A percentile compares a stretch with the other conserved stretches of the same genome.
phyloP scores from a whole-genome alignment of 2,888 invertebrate species.

The Lepidonotus clava region DNA sequence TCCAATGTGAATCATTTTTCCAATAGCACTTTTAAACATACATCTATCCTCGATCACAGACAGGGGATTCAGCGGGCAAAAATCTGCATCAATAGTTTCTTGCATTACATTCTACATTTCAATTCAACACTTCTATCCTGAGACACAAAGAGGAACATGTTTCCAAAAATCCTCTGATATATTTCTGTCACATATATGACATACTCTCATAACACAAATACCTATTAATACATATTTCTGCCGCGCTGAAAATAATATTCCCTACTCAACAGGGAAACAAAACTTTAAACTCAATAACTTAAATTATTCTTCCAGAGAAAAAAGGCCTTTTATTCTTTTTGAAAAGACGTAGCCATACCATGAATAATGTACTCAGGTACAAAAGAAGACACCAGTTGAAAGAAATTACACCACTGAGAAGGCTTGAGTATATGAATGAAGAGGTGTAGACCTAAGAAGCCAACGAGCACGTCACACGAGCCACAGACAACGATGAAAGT shows the following conservation, averaged over 20 bases:
- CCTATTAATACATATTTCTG: neutral
- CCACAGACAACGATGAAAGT: too few species aligned
- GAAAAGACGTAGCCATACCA: neutral
- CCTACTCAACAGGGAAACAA: conserved; percentile 37
- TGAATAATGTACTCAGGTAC: neutral
- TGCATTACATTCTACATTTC: neutral
- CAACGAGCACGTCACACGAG: too few species aligned
- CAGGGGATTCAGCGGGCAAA: conserved; percentile 33
- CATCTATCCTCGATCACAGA: conserved; percentile 45
- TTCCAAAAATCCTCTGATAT: neutral
- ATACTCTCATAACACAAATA: neutral
- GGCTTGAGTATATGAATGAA: too few species aligned
- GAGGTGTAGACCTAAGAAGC: too few species aligned
- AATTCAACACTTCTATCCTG: neutral
- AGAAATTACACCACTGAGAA: too few species aligned
- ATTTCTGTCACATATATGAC: neutral
- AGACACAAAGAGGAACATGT: neutral
- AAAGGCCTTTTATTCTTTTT: neutral
- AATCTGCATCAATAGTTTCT: conserved; percentile 25
- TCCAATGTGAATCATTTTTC: conserved; percentile 5
- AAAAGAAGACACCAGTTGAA: neutral
- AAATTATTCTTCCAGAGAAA: neutral
- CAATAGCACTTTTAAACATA: conserved; percentile 50
- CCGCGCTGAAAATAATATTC: conserved; percentile 34
- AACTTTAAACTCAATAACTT: conserved; percentile 25